phyloP scores from a whole-genome alignment of 1,140 invertebrate genomes.

The Cydia amplana region DNA sequence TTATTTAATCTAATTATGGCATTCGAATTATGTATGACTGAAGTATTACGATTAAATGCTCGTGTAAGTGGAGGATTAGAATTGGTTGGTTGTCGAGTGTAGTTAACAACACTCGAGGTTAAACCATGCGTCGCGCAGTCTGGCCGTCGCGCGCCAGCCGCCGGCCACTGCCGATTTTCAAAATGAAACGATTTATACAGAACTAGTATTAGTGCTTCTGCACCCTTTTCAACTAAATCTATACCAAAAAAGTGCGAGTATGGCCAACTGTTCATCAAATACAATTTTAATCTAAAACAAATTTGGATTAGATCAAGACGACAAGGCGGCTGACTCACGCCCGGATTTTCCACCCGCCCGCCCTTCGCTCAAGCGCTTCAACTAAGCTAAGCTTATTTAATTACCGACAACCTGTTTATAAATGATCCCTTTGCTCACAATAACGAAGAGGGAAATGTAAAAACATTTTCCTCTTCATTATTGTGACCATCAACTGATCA shows the following conservation, averaged over 20 bases:
- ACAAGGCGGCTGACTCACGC: conserved; percentile 44
- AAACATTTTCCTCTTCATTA: neutral
- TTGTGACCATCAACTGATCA: neutral
- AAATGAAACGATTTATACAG: neutral
- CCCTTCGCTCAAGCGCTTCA: conserved; percentile 11
- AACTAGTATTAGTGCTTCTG: neutral
- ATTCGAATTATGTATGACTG: neutral
- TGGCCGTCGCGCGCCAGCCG: neutral
- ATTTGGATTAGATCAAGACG: neutral
- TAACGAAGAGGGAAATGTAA: too few species aligned
- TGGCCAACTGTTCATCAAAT: neutral
- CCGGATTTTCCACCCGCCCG: conserved; percentile 38
- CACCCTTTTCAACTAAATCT: neutral
- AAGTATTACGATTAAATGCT: neutral
- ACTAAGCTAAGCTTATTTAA: conserved; percentile 22
- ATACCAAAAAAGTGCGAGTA: neutral
- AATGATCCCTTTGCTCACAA: neutral
- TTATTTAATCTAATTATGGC: neutral
- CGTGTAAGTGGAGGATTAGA: neutral
- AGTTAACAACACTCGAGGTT: neutral
- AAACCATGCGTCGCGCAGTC: neutral
- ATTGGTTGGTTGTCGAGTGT: neutral
- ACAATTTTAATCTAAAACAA: neutral
- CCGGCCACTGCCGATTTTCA: neutral
- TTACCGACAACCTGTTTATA: neutral